phyloP scores from a whole-genome alignment of 2,797 vertebrate species.

The Harpagifer antarcticus region DNA sequence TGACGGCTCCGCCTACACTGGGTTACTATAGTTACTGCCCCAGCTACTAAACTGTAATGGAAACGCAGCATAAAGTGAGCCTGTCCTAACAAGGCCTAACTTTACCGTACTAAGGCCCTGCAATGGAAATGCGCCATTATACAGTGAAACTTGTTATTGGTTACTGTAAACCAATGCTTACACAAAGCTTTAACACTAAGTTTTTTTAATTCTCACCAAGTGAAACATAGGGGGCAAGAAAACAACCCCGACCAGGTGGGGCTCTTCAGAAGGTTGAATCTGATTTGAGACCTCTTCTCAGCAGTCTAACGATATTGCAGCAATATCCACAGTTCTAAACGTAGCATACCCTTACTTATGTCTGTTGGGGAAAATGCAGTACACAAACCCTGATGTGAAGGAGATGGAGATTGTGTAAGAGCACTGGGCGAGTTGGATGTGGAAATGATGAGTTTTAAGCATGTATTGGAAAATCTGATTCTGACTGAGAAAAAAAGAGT shows the following conservation, averaged over 20 bases:
- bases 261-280: neutral
- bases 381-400: neutral
- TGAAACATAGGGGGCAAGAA: neutral
- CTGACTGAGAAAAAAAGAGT: conserved; percentile 29
- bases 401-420: conserved; percentile 27
- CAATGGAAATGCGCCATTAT: no score
- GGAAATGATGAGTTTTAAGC: conserved; percentile 33
- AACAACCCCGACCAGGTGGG: neutral
- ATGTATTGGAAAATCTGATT: conserved; percentile 38
- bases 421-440: neutral
- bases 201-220: neutral
- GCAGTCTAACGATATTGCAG: neutral
- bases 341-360: neutral
- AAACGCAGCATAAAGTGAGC: no score
- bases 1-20: no score
- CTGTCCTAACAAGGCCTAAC: no score
- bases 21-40: no score
- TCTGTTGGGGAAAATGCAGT: neutral
- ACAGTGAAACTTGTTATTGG: neutral
- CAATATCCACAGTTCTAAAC: neutral
- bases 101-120: no score
- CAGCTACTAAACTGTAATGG: no score
- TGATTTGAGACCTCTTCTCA: neutral
- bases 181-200: neutral
- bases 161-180: neutral